Base-by-base conservation (phyloP, 1,140 invertebrate genomes). In the Ruditapes philippinarum region DNA sequence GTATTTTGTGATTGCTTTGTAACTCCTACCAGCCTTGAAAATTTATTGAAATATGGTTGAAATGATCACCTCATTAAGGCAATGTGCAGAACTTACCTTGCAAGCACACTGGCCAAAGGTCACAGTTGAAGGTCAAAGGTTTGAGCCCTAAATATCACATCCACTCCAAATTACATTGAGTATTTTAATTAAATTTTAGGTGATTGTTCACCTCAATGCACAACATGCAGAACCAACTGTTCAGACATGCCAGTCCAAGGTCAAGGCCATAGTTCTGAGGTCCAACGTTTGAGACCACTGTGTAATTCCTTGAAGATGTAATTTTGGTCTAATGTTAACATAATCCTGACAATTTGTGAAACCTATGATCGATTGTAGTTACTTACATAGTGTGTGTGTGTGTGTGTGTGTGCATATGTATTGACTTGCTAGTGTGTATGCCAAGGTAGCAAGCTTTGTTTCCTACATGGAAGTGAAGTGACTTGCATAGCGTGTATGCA, bases 321-420 rank as follows among this genome's bases (percentile, higher is more conserved):
- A 74, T 74, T 74, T 74, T 14, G 70, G 70, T 74, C 31, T 31
- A 74, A 74, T 74, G 73, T 76, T 38, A 38, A 76, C 42, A 12
- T 76, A 0, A 40, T 42, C 42, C 36, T 42, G 42, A 38, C 73
- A 40, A 22, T 42, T 12, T 76, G 42, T 40, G 42, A 19, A 80
- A 80, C 42, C 49, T 80, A 80, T 80, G 49, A 51, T 12, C 49
- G 42, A 80, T 49, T 80, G 76, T 80, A 80, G 76, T 80, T 38
- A 80, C 76, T 76, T n/a, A n/a, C n/a, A n/a, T n/a, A n/a, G 60
- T n/a, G n/a, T n/a, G n/a, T n/a, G n/a, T n/a, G n/a, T n/a, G n/a
- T n/a, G n/a, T n/a, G n/a, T n/a, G n/a, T n/a, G n/a, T n/a, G n/a
- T n/a, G n/a, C n/a, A n/a, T n/a, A n/a, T n/a, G n/a, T n/a, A n/a